These are phyloP conservation scores for Istiophorus platypterus DNA, from an alignment of 2,113 vertebrate genomes.

Conservation along the genomic window DNA sequence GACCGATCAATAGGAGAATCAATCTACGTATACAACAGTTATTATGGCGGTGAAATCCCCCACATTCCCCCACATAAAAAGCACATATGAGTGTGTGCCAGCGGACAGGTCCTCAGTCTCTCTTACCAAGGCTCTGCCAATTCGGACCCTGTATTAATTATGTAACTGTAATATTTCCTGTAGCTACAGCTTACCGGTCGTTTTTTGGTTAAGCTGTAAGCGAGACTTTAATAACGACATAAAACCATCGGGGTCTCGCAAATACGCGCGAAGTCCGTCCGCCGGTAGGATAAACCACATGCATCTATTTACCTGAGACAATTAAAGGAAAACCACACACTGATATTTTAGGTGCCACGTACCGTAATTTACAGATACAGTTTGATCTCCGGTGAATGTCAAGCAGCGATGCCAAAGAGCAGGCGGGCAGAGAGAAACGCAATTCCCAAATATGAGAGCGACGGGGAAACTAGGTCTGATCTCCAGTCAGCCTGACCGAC, in stretches of 20 bases:
- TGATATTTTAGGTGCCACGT: background rate
- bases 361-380: background rate
- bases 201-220: background rate
- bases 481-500: conserved; percentile 51
- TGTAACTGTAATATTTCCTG: background rate
- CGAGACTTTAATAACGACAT: conserved; percentile 13
- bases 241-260: conserved; percentile 18
- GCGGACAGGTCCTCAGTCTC: conserved; percentile 53
- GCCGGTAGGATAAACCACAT: conserved; percentile 23
- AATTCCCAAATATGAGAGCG: conserved; percentile 54
- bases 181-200: background rate
- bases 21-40: conserved; percentile 45
- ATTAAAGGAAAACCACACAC: background rate
- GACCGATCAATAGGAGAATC: conserved; percentile 41
- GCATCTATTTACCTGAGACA: background rate
- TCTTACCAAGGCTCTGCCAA: conserved; percentile 33
- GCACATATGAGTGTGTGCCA: conserved; percentile 38
- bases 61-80: conserved; percentile 31
- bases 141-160: conserved; percentile 25
- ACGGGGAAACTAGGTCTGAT: conserved; percentile 60
- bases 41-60: conserved; percentile 35
- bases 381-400: conserved; percentile 18
- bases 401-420: conserved; percentile 47
- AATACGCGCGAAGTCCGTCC: conserved; percentile 59
- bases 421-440: conserved; percentile 30